Evolutionary conservation across 2,113 vertebrate species (phyloP), one percentile per base, ranked within the genome.

Genomic region (Antidorcas marsupialis): DNA sequence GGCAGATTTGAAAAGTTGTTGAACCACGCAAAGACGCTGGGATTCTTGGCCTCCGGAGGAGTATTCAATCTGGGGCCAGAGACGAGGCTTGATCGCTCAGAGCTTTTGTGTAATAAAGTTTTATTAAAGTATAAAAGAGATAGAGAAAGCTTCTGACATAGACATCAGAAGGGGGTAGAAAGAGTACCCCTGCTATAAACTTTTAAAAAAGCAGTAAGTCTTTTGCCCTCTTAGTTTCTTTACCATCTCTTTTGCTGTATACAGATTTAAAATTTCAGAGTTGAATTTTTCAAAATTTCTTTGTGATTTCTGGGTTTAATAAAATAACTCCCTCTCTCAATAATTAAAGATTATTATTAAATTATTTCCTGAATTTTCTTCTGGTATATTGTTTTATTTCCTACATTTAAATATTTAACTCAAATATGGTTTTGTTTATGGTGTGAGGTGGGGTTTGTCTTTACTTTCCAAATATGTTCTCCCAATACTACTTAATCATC

Each of bases 281-380:
- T 64, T 9, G 53, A 67, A 62, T 39, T 79, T 83, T 39, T 60
- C 81, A 27, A 10, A 19, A 25, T 43, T 90, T 67, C 79, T 81
- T 90, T 88, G n/a, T 45, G 64, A 96, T 39, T 60, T 94, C 79
- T 67, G 53, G 21, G 28, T 94, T 95, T 91, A 67, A 50, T 94
- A 85, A 90, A 92, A 53, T 39, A 92, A 92, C 33, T 64, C 43
- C 78, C 55, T 89, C 30, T 88, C 15, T 28, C n/a, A 23, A 12
- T 74, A 92, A 43, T 57, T 84, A 87, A 95, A 87, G 30, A 76
- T 83, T 88, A 87, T 59, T 78, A 59, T 85, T 55, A 87, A 84
- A 59, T 30, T 89, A n/a, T 45, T 64, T 15, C 55, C n/a, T 90
- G 45, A 84, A 53, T 87, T 94, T 97, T 82, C 62, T 93, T 87